phyloP scores from a whole-genome alignment of 1,140 invertebrate genomes.

The Drosophila serrata region DNA sequence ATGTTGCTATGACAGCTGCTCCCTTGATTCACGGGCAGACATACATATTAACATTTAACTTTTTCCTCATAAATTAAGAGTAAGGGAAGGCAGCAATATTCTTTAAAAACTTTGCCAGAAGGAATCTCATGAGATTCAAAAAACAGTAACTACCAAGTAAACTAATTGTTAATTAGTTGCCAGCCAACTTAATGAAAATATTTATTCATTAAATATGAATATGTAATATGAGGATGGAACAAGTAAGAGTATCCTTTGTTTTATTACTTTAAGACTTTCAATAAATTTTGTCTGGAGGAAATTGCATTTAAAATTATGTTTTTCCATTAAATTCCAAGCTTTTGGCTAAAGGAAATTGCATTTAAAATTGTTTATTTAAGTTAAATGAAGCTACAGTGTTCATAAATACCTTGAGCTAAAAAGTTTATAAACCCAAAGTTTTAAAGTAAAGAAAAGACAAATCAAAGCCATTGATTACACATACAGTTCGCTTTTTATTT shows the following conservation, averaged over 20 bases:
- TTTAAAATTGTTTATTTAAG: background rate
- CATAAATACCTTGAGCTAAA: background rate
- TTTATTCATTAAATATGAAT: no score
- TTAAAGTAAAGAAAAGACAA: background rate
- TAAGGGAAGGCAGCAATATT: background rate
- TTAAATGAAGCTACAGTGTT: background rate
- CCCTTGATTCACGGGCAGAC: background rate
- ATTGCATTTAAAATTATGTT: background rate
- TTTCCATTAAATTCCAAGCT: background rate
- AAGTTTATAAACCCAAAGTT: constrained; percentile 1
- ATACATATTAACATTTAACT: constrained; percentile 7
- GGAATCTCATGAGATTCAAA: background rate
- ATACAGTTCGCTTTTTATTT: background rate
- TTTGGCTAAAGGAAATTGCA: background rate
- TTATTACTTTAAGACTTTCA: no score
- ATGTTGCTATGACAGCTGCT: constrained; percentile 9
- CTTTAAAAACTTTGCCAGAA: background rate
- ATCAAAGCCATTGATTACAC: background rate
- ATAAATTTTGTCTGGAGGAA: background rate
- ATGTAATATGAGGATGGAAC: background rate
- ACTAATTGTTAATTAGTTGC: constrained; percentile 1
- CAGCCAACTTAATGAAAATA: background rate
- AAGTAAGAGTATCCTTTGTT: background rate
- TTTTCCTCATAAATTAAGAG: constrained; percentile 6
- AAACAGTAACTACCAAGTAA: background rate